These are phyloP conservation scores for Rhinogobio ventralis DNA, from an alignment of 2,797 vertebrate genomes.

Conservation along the genomic window DNA sequence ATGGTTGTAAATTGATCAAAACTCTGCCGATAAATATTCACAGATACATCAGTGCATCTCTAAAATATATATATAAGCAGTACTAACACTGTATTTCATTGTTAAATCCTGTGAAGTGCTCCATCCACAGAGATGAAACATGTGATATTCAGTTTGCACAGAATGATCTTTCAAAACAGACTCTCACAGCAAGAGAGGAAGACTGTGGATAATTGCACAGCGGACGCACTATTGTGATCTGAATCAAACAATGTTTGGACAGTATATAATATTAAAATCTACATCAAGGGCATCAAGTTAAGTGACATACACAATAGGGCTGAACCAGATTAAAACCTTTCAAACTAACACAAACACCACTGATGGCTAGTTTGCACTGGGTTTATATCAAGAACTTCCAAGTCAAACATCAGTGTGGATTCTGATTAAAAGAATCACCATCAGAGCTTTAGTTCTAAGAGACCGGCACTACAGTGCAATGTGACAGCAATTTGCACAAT, in stretches of 20 bases:
- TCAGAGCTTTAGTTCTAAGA: conserved; percentile 35
- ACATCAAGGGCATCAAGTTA: conserved; percentile 10
- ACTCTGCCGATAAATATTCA: too few relatives aligned
- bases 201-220: conserved; percentile 23
- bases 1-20: too few relatives aligned
- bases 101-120: too few relatives aligned
- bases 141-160: background rate
- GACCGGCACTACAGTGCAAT: conserved; percentile 27
- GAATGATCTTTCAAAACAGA: conserved; percentile 20
- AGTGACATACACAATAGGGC: background rate
- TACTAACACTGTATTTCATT: too few relatives aligned
- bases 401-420: conserved; percentile 4
- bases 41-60: too few relatives aligned
- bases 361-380: background rate
- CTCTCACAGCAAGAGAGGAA: conserved; percentile 16
- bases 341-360: background rate
- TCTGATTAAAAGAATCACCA: conserved; percentile 37
- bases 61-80: too few relatives aligned
- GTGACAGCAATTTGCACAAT: conserved; percentile 60
- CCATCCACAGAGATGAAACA: background rate
- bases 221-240: background rate
- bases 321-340: conserved; percentile 24
- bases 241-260: conserved; percentile 20
- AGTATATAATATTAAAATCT: conserved; percentile 7
- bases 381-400: background rate